Percentiles rank a stretch among this genome's conserved stretches.
These are phyloP conservation scores for Euglossa dilemma DNA, from an alignment of 1,140 invertebrate genomes.

Conservation along the genomic window DNA sequence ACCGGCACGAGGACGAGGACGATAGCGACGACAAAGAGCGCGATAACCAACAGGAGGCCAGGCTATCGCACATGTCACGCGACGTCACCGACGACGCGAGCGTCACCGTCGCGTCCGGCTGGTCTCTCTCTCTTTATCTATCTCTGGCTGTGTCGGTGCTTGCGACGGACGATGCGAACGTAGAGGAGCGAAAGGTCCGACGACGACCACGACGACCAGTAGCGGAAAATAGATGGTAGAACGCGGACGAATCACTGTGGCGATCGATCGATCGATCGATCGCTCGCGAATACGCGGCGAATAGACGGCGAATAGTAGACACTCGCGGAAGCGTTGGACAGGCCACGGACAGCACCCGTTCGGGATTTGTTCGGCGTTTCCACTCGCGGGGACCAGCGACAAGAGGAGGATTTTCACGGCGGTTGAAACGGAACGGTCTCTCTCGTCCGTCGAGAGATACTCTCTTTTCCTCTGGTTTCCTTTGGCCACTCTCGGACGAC, in stretches of 20 bases:
- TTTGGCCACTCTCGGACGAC: not conserved
- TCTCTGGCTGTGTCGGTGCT: no score
- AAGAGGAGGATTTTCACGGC: not conserved
- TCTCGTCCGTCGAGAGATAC: not conserved
- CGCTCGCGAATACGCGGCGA: not conserved
- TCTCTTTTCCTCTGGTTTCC: not conserved
- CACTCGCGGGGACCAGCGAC: not conserved
- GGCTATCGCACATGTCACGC: constrained; percentile 70
- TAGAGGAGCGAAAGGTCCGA: no score
- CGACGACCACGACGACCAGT: not conserved
- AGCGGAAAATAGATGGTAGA: not conserved
- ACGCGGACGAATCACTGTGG: constrained; percentile 14
- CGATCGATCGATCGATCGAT: constrained; percentile 27
- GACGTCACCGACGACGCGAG: constrained; percentile 34
- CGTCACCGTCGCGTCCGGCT: constrained; percentile 28
- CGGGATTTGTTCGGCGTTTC: constrained; percentile 1
- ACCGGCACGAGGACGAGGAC: constrained; percentile 48
- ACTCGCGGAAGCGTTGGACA: constrained; percentile 18
- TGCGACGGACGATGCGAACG: not conserved
- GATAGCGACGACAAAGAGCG: constrained; percentile 35
- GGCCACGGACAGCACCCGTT: not conserved
- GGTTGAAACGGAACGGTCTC: not conserved
- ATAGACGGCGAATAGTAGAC: not conserved
- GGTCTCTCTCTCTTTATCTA: no score
- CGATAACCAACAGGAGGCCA: constrained; percentile 32